Conservation (phyloP, 2,797 vertebrate genomes). For the Pyrocephalus nanus region DNA sequence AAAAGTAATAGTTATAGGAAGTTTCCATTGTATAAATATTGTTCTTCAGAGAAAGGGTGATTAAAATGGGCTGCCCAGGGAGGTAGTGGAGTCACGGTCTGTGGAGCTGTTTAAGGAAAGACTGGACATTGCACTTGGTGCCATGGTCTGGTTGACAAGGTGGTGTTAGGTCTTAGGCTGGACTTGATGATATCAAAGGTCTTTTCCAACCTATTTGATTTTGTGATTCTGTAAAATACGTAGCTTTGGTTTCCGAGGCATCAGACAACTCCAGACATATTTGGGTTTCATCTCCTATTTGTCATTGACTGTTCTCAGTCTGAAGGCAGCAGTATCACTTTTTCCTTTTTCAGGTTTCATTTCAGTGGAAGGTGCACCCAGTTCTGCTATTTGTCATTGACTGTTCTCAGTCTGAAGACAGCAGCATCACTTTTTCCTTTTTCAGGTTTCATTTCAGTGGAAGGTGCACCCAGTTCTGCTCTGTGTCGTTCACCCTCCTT, state of each 20-base stretch:
- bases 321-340: background rate
- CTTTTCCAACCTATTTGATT: background rate
- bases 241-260: background rate
- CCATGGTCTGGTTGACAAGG: background rate
- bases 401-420: background rate
- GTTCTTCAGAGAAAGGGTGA: background rate
- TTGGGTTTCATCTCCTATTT: background rate
- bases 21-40: background rate
- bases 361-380: background rate
- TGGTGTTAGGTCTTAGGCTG: background rate
- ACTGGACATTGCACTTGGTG: background rate
- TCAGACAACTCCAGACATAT: accelerated
- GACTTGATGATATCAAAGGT: background rate
- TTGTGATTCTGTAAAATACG: background rate
- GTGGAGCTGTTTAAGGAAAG: background rate
- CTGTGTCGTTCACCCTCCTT: background rate
- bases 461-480: background rate
- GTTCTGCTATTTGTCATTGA: too few relatives aligned
- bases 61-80: background rate
- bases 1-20: background rate
- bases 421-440: background rate
- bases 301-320: background rate
- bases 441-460: background rate
- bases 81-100: background rate
- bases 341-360: background rate